These are phyloP conservation scores for Helostoma temminkii DNA, from an alignment of 2,797 vertebrate species.

Conservation along the genomic window DNA sequence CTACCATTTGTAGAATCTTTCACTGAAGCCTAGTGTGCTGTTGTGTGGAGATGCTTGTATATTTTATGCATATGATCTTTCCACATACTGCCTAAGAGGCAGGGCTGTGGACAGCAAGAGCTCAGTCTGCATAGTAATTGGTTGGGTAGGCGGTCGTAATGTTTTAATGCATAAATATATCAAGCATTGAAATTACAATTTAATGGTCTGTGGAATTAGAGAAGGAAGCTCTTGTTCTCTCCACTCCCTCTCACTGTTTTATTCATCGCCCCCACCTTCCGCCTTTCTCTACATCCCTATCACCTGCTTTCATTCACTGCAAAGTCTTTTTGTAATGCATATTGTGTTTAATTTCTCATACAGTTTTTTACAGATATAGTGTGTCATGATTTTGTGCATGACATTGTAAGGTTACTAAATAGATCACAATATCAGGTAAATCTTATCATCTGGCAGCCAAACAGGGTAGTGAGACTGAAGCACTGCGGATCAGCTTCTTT, in stretches of 20 bases:
- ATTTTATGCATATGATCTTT: slow-evolving; percentile 41
- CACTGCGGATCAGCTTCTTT: slow-evolving; percentile 18
- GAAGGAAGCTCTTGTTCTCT: slow-evolving; percentile 60
- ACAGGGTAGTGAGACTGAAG: slow-evolving; percentile 3
- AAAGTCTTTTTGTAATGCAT: background rate
- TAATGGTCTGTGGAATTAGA: slow-evolving; percentile 76
- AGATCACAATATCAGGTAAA: slow-evolving; percentile 39
- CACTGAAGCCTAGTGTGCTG: background rate
- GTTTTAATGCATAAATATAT: slow-evolving; percentile 76
- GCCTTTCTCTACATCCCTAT: slow-evolving; percentile 4
- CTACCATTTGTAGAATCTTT: background rate
- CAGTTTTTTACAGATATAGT: background rate
- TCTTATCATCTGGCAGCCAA: slow-evolving; percentile 39
- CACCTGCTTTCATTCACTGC: slow-evolving; percentile 9
- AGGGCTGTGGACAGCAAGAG: slow-evolving; percentile 38
- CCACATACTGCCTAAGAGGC: slow-evolving; percentile 34
- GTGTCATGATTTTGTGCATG: slow-evolving; percentile 10
- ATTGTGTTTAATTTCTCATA: background rate
- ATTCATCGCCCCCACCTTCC: background rate
- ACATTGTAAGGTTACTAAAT: slow-evolving; percentile 14
- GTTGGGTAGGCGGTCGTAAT: slow-evolving; percentile 57
- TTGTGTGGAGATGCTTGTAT: slow-evolving; percentile 16
- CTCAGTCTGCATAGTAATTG: slow-evolving; percentile 66
- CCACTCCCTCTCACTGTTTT: slow-evolving; percentile 28
- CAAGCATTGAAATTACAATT: slow-evolving; percentile 71